phyloP scores from a whole-genome alignment of 2,797 vertebrate species.

The Ptychobarbus kaznakovi region DNA sequence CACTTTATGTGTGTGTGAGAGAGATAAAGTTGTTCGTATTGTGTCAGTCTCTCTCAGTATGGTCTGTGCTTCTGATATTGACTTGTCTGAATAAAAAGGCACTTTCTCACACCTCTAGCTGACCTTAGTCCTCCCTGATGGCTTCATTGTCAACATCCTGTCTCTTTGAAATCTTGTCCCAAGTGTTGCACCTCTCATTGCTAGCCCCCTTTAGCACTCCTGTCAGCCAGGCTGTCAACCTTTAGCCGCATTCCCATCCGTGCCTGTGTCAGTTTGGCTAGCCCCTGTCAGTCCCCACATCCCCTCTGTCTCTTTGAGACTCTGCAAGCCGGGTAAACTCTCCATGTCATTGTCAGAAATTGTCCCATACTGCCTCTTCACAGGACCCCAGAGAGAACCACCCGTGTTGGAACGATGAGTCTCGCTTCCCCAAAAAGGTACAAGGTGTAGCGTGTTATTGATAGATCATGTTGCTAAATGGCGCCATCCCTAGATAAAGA shows the following conservation, averaged over 20 bases:
- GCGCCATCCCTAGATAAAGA: not conserved
- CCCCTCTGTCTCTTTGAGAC: conserved; percentile 22
- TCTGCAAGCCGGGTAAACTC: conserved; percentile 19
- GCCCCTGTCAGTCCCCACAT: conserved; percentile 25
- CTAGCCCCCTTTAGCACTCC: conserved; percentile 36
- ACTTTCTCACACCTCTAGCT: conserved; percentile 35
- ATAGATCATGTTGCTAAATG: conserved; percentile 15
- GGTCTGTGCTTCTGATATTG: conserved; percentile 16
- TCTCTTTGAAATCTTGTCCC: conserved; percentile 46
- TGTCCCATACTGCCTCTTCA: conserved; percentile 60
- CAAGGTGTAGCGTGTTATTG: conserved; percentile 1
- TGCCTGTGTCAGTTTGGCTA: conserved; percentile 47
- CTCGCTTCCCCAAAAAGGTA: conserved; percentile 64
- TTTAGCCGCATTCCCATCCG: conserved; percentile 23
- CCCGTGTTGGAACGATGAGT: conserved; percentile 63
- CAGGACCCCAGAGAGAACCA: conserved; percentile 65
- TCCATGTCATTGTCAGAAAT: conserved; percentile 59
- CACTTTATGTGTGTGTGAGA: not conserved
- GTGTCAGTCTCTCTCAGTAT: conserved; percentile 16
- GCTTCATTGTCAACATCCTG: conserved; percentile 44
- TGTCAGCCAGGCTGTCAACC: conserved; percentile 48
- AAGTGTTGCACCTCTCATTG: conserved; percentile 11
- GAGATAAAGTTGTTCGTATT: not conserved
- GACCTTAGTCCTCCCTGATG: conserved; percentile 49
- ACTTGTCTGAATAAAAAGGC: conserved; percentile 30